Evolutionary conservation across 2,797 vertebrate species (phyloP).

Genomic region (Lophius americanus): DNA sequence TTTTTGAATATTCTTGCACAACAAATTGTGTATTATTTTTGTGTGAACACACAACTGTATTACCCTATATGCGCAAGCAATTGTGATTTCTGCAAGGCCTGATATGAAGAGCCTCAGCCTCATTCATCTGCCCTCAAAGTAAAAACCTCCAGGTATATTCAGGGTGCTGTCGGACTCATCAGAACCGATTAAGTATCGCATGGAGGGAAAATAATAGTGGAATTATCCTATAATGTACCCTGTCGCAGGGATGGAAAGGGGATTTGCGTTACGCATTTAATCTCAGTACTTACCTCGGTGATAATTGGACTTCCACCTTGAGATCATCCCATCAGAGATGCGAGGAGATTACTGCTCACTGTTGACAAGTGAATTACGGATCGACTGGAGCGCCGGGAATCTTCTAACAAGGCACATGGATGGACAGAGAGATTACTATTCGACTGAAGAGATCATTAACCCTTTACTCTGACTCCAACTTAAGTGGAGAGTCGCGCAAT

Average conservation of each 20-base stretch:
- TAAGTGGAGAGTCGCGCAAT: background rate
- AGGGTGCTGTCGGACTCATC: background rate
- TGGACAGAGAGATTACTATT: slow-evolving; percentile 28
- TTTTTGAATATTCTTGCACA: background rate
- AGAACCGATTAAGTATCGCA: slow-evolving; percentile 43
- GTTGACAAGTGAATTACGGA: slow-evolving; percentile 34
- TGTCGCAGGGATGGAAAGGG: slow-evolving; percentile 44
- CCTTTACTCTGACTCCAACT: background rate
- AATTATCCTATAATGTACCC: slow-evolving; percentile 53
- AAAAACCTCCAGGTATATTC: slow-evolving; percentile 12
- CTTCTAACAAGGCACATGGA: slow-evolving; percentile 21
- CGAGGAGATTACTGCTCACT: slow-evolving; percentile 49
- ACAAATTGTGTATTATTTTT: background rate
- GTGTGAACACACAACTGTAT: too few relatives aligned
- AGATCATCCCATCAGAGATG: slow-evolving; percentile 61
- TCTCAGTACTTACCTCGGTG: slow-evolving; percentile 46
- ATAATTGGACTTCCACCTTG: slow-evolving; percentile 62
- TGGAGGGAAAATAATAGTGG: slow-evolving; percentile 36
- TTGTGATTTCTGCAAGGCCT: too few relatives aligned
- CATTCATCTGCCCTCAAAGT: slow-evolving; percentile 3
- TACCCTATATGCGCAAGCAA: too few relatives aligned
- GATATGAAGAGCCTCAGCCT: too few relatives aligned
- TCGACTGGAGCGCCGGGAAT: slow-evolving; percentile 20
- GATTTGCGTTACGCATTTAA: slow-evolving; percentile 62
- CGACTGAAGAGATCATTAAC: slow-evolving; percentile 5